Evolutionary conservation across 2,113 vertebrate genomes (phyloP).

Genomic region (Hiodon tergisus): DNA sequence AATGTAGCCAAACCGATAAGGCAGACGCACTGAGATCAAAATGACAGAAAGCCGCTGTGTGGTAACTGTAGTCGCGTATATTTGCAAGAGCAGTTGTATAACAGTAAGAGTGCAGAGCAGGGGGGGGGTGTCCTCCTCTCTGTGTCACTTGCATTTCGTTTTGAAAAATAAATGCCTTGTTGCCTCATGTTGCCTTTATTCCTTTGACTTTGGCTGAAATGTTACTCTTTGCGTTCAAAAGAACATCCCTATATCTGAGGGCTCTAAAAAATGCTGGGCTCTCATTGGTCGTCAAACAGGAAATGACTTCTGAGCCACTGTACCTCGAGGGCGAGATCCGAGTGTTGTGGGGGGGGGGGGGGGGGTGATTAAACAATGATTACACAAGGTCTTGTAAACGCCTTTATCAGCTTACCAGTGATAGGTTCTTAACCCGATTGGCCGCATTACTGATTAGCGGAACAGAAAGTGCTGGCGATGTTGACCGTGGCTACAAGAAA

Average conservation of each 20-base stretch:
- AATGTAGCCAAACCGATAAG: slow-evolving; percentile 20
- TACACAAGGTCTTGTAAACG: not conserved
- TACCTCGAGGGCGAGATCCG: slow-evolving; percentile 1
- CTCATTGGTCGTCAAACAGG: not conserved
- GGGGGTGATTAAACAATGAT: not conserved
- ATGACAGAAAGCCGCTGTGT: slow-evolving; percentile 41
- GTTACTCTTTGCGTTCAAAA: not conserved
- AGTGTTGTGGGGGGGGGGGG: not conserved
- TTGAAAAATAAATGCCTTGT: slow-evolving; percentile 56
- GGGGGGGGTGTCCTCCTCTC: not conserved
- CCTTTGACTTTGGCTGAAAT: not conserved
- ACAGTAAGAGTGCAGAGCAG: slow-evolving; percentile 36
- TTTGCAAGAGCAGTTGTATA: slow-evolving; percentile 48
- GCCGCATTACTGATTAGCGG: not conserved
- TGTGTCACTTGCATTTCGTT: slow-evolving; percentile 46
- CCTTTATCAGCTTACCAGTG: not conserved
- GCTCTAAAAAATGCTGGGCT: not conserved
- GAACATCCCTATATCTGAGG: not conserved
- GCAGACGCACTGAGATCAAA: slow-evolving; percentile 27
- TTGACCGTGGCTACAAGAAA: not conserved
- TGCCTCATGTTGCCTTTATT: slow-evolving; percentile 44
- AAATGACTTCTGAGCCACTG: not conserved
- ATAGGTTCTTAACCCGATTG: not conserved
- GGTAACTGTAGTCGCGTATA: slow-evolving; percentile 18
- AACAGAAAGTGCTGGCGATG: not conserved